Percentiles rank a stretch among this genome's conserved stretches.
Conservation (phyloP, 1,140 invertebrate genomes). For the Tribolium madens region DNA sequence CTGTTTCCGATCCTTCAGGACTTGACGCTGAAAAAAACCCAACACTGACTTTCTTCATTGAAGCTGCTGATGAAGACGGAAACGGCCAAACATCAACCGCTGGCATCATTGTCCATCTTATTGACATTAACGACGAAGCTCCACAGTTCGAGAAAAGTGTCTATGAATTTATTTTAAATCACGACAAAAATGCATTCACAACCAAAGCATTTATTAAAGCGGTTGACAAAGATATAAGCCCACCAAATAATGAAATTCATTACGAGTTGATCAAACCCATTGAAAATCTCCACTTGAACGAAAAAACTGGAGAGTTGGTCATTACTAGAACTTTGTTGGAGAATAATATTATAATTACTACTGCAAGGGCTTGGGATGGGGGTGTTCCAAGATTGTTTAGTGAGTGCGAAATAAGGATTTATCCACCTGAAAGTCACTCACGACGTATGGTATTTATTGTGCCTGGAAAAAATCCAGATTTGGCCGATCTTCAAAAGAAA, state of each 20-base stretch:
- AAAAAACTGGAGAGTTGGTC: slow-evolving; percentile 77
- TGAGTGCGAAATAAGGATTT: slow-evolving; percentile 75
- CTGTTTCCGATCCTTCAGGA: slow-evolving; percentile 76
- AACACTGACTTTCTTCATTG: slow-evolving; percentile 82
- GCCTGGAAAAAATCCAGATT: slow-evolving; percentile 78
- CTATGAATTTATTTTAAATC: slow-evolving; percentile 86
- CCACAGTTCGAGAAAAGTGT: slow-evolving; percentile 83
- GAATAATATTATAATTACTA: slow-evolving; percentile 67
- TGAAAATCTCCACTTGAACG: slow-evolving; percentile 71
- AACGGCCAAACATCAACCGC: slow-evolving; percentile 80
- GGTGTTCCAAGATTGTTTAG: slow-evolving; percentile 80
- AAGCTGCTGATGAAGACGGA: slow-evolving; percentile 88
- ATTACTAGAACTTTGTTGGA: slow-evolving; percentile 48
- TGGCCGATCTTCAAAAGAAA: slow-evolving; percentile 77
- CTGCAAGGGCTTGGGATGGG: slow-evolving; percentile 82
- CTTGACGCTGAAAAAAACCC: slow-evolving; percentile 87
- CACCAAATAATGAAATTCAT: slow-evolving; percentile 87
- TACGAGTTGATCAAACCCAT: slow-evolving; percentile 79
- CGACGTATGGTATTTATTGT: slow-evolving; percentile 84
- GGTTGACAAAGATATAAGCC: slow-evolving; percentile 82
- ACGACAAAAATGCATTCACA: slow-evolving; percentile 80
- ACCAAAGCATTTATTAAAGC: slow-evolving; percentile 81
- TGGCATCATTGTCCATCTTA: slow-evolving; percentile 78
- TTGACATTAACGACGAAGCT: slow-evolving; percentile 90
- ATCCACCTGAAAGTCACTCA: slow-evolving; percentile 75